A percentile compares a stretch with the other conserved stretches of the same genome.
These are phyloP conservation scores for Athrips mouffetella DNA, from an alignment of 2,888 invertebrate species.

Conservation along the genomic window DNA sequence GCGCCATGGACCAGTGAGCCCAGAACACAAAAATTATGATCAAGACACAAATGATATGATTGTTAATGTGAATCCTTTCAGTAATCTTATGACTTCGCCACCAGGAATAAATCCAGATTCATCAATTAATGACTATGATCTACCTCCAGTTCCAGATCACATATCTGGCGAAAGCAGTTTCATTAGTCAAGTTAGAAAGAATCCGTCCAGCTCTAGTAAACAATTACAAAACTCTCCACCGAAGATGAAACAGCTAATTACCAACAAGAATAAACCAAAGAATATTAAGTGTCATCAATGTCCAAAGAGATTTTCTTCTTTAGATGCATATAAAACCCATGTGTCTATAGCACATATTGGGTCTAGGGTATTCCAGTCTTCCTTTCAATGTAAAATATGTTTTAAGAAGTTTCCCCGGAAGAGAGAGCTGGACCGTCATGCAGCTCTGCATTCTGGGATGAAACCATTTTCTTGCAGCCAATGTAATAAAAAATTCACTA, in stretches of 20 bases:
- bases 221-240: constrained; percentile 47
- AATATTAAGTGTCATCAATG: constrained; percentile 75
- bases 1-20: constrained; percentile 71
- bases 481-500: constrained; percentile 82
- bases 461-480: constrained; percentile 83
- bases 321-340: constrained; percentile 75
- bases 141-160: constrained; percentile 73
- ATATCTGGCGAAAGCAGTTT: constrained; percentile 72
- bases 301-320: constrained; percentile 69
- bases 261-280: constrained; percentile 66
- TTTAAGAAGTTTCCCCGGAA: constrained; percentile 83
- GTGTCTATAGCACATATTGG: constrained; percentile 73
- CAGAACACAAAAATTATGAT: constrained; percentile 50
- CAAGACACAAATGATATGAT: constrained; percentile 76
- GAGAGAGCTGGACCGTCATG: constrained; percentile 83
- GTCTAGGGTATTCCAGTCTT: constrained; percentile 80
- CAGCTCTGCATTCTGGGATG: constrained; percentile 81
- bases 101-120: constrained; percentile 45
- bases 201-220: constrained; percentile 46
- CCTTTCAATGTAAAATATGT: constrained; percentile 82
- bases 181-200: constrained; percentile 57
- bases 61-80: constrained; percentile 80
- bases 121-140: constrained; percentile 55
- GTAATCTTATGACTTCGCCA: constrained; percentile 67
- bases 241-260: constrained; percentile 45